Evolutionary conservation across 2,888 invertebrate genomes (phyloP).

Genomic region (Diogma glabrata): DNA sequence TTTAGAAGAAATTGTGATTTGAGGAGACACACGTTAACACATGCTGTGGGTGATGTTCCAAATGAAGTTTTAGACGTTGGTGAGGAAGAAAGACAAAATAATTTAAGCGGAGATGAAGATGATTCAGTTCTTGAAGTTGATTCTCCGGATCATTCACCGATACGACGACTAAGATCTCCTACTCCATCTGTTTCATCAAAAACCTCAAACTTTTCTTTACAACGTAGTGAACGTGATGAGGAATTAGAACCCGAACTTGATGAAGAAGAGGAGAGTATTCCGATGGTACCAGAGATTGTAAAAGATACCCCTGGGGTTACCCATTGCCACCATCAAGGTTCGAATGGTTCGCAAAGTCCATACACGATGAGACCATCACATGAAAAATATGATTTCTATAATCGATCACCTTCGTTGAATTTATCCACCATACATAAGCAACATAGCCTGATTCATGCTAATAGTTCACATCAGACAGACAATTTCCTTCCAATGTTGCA

Average conservation of each 20-base stretch:
- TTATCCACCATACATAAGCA: too few species aligned
- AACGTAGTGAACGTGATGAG: constrained; percentile 15
- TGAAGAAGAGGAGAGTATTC: constrained; percentile 19
- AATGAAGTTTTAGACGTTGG: constrained; percentile 59
- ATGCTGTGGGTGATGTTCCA: constrained; percentile 79
- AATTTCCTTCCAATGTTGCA: constrained; percentile 50
- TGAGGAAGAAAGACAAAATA: constrained; percentile 29
- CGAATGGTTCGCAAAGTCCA: constrained; percentile 44
- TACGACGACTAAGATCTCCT: constrained; percentile 42
- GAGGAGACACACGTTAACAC: constrained; percentile 77
- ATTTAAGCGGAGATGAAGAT: constrained; percentile 47
- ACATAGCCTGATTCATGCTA: constrained; percentile 23
- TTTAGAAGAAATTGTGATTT: constrained; percentile 86
- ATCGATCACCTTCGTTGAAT: not conserved
- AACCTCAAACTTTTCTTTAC: constrained; percentile 12
- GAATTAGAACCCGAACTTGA: constrained; percentile 23
- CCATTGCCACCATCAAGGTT: constrained; percentile 55
- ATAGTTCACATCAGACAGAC: constrained; percentile 23
- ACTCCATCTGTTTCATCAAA: constrained; percentile 25
- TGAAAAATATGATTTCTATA: constrained; percentile 24
- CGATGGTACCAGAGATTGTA: constrained; percentile 13
- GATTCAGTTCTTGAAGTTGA: constrained; percentile 46
- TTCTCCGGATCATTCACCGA: constrained; percentile 50
- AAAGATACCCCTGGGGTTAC: constrained; percentile 42
- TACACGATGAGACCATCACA: constrained; percentile 67